Base-by-base conservation (phyloP, 2,113 vertebrate genomes). In the Varanus komodoensis region DNA sequence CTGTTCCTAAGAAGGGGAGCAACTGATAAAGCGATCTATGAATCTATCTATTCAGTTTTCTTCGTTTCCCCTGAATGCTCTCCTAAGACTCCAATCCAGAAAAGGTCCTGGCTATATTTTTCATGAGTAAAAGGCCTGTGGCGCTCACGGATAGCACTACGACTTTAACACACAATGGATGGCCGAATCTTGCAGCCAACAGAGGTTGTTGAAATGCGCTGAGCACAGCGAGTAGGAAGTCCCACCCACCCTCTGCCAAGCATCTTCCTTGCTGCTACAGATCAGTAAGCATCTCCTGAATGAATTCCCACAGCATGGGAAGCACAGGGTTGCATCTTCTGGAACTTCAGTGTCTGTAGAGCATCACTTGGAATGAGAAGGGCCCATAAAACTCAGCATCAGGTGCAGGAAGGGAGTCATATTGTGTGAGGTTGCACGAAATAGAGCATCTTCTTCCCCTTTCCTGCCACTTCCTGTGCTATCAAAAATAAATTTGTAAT, bases 201-300 rank as follows among this genome's bases (percentile, higher is more conserved):
- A 85, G 14, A 79, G 0, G 8, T 1, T 2, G 32, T 2, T 3
- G 82, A 1, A 38, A 86, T 0, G 0, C 29, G 2, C 32, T 73
- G 2, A 2, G 14, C 87, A 89, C 79, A 8, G 6, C 5, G 52
- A 73, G 44, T 73, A 2, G 3, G 64, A 93, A 93, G 38, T 44
- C 38, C 50, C 2, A 38, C 11, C 57, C 8, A 25, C 71, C 23
- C 67, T 89, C 1, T 44, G 38, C 38, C 38, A 44, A 44, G 38
- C 8, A 15, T 12, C 5, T 80, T 91, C 3, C 57, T 89, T 34
- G 14, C 1, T 87, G 52, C 64, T 2, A 86, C 8, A 0, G 0
- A 93, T 52, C 88, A 86, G 81, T 29, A 44, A 92, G 64, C 83
- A 90, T 11, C 88, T 87, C 54, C 54, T 29, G 90, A 92, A 50